Percentiles rank a stretch among this genome's conserved stretches.
Evolutionary conservation across 2,113 vertebrate species (phyloP).

Genomic region (Plestiodon gilberti): DNA sequence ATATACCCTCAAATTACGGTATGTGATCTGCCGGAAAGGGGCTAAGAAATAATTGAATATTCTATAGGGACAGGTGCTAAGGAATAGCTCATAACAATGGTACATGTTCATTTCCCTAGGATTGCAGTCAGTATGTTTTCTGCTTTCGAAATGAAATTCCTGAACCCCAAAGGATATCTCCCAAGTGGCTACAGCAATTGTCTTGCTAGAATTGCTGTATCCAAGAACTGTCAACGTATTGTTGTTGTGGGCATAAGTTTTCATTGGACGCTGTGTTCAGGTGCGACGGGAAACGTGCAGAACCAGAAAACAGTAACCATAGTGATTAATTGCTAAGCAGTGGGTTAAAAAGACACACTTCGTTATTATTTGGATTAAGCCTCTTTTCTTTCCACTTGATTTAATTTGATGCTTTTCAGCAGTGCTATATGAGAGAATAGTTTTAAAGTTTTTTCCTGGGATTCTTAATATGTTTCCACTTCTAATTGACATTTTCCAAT

Average conservation of each 20-base stretch:
- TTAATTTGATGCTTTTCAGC: constrained; percentile 21
- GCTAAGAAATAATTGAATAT: not conserved
- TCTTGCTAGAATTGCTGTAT: constrained; percentile 10
- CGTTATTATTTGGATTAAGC: not conserved
- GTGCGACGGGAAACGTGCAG: fast-evolving
- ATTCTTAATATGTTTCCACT: not conserved
- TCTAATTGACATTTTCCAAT: constrained; percentile 12
- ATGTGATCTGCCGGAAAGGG: not conserved
- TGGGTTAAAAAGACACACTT: constrained; percentile 21
- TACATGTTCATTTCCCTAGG: not conserved
- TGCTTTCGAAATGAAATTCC: not conserved
- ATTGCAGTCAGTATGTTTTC: not conserved
- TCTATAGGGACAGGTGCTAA: not conserved
- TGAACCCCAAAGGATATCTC: not conserved
- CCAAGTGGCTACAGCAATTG: not conserved
- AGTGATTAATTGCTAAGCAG: constrained; percentile 9
- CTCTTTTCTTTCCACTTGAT: not conserved
- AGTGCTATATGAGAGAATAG: not conserved
- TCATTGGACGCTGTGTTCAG: constrained; percentile 10
- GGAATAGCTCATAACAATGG: not conserved
- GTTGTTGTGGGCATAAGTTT: constrained; percentile 2
- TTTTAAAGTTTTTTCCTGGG: not conserved
- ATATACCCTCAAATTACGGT: not conserved
- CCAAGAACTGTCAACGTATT: not conserved
- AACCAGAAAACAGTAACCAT: not conserved